phyloP scores from a whole-genome alignment of 2,888 invertebrate species.

The Limnephilus marmoratus region DNA sequence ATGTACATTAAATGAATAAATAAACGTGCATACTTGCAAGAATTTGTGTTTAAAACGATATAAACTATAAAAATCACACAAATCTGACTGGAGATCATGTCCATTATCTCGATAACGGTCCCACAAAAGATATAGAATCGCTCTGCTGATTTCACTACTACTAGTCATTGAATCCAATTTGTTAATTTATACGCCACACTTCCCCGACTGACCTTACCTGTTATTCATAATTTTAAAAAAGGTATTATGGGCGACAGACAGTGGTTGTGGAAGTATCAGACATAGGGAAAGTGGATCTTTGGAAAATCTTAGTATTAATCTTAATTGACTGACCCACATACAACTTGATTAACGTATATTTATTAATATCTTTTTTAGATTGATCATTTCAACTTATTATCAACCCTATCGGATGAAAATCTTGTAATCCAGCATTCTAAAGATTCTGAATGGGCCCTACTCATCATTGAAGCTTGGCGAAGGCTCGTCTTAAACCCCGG shows the following conservation, averaged over 20 bases:
- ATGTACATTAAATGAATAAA: too few species aligned
- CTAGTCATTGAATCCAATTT: too few species aligned
- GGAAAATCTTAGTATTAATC: neutral
- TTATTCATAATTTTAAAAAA: neutral
- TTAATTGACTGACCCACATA: neutral
- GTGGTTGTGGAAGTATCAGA: neutral
- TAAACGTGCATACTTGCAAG: too few species aligned
- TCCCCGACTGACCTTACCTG: too few species aligned
- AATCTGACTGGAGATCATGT: too few species aligned
- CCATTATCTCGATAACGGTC: too few species aligned
- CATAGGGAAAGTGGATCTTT: neutral
- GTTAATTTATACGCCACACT: too few species aligned
- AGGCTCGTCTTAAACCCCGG: neutral
- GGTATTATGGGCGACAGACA: neutral
- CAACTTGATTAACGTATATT: neutral
- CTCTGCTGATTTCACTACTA: too few species aligned
- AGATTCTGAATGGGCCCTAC: neutral
- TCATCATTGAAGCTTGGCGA: slow-evolving; percentile 27
- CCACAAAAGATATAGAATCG: too few species aligned
- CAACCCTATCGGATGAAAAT: slow-evolving; percentile 21
- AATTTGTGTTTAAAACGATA: too few species aligned
- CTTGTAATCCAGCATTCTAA: neutral
- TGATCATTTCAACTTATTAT: slow-evolving; percentile 19
- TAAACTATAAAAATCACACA: too few species aligned
- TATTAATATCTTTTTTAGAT: slow-evolving; percentile 28